A percentile compares a stretch with the other conserved stretches of the same genome.
phyloP scores from a whole-genome alignment of 2,797 vertebrate genomes.

The Thaleichthys pacificus region DNA sequence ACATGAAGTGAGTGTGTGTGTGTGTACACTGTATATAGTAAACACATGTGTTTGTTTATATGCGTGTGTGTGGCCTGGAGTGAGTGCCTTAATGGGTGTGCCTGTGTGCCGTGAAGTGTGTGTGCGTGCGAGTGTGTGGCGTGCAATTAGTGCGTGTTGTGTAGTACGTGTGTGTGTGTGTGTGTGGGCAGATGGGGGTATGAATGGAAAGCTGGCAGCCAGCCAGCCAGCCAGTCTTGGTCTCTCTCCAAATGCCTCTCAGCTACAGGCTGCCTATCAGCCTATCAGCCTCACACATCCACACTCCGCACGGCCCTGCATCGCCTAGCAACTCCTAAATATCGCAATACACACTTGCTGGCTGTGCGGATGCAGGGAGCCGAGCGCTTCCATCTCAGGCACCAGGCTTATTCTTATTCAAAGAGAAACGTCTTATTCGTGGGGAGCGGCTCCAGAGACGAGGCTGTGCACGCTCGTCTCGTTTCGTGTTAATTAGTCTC shows the following conservation, averaged over 20 bases:
- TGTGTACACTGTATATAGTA: constrained; percentile 27
- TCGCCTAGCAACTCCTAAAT: constrained; percentile 55
- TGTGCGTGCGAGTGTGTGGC: constrained; percentile 10
- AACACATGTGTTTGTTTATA: constrained; percentile 11
- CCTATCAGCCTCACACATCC: constrained; percentile 47
- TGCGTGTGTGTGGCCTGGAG: constrained; percentile 1
- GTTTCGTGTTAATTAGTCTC: constrained; percentile 68
- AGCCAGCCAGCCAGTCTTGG: constrained; percentile 49
- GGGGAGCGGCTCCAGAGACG: constrained; percentile 44
- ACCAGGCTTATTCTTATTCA: constrained; percentile 32
- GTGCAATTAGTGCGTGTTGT: constrained; percentile 27
- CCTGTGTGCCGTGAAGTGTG: background rate
- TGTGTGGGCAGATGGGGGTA: constrained; percentile 34
- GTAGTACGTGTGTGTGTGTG: constrained; percentile 1
- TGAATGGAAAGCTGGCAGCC: constrained; percentile 62
- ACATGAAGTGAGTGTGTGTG: constrained; percentile 2
- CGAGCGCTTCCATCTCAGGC: background rate
- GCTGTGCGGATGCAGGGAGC: background rate
- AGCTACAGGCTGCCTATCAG: constrained; percentile 53
- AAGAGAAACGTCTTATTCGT: constrained; percentile 19
- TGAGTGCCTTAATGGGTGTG: too few species aligned
- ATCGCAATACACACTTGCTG: constrained; percentile 42
- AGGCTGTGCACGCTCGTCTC: constrained; percentile 38
- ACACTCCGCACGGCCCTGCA: constrained; percentile 43
- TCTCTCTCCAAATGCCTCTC: constrained; percentile 47